Conservation (phyloP, 1,140 invertebrate species). For the Drosophila cardini region DNA sequence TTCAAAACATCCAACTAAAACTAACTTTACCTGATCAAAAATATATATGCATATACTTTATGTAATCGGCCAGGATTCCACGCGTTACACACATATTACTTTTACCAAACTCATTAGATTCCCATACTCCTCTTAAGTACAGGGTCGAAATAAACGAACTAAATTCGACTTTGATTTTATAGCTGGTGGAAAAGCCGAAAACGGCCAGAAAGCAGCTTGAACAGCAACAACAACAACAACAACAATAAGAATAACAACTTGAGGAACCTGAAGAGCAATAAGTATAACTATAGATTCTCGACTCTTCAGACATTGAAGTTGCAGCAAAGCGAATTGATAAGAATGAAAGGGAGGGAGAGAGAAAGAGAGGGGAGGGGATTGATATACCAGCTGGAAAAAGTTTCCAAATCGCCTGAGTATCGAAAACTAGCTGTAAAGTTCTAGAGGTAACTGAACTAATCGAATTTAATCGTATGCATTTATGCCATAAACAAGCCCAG, state of each 20-base stretch:
- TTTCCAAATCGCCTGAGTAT: background rate
- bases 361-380: background rate
- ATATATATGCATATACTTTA: too few relatives aligned
- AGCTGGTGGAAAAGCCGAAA: constrained; percentile 11
- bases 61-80: too few relatives aligned
- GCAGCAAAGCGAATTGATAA: background rate
- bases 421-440: background rate
- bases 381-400: constrained; percentile 13
- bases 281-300: constrained; percentile 11
- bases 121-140: too few relatives aligned
- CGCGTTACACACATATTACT: too few relatives aligned
- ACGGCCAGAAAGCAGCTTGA: constrained; percentile 1
- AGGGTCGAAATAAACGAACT: background rate
- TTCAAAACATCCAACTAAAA: too few relatives aligned
- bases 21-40: too few relatives aligned
- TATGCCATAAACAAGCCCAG: too few relatives aligned
- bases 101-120: too few relatives aligned
- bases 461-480: background rate
- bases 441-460: background rate
- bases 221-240: constrained; percentile 10
- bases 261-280: constrained; percentile 5
- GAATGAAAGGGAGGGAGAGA: background rate
- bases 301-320: constrained; percentile 2
- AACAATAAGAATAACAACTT: background rate
- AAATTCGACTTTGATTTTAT: constrained; percentile 67